Evolutionary conservation across 2,797 vertebrate species (phyloP).

Genomic region (Sternarchorhynchus goeldii): DNA sequence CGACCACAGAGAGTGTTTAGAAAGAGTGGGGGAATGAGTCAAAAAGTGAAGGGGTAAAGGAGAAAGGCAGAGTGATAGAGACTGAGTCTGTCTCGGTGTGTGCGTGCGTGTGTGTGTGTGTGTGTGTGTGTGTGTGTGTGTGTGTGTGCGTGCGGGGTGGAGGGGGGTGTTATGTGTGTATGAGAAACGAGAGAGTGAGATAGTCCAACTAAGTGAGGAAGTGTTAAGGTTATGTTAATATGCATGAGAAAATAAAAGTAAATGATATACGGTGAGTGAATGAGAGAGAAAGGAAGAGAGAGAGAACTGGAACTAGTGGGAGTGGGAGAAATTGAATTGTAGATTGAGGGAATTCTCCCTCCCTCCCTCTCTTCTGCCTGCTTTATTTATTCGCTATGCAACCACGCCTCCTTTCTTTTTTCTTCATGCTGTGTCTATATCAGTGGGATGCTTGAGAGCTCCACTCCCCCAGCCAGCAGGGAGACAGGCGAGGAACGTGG

Average conservation of each 20-base stretch:
- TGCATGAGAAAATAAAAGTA: slow-evolving; percentile 39
- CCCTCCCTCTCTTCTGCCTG: slow-evolving; percentile 71
- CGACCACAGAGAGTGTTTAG: slow-evolving; percentile 45
- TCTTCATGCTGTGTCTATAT: slow-evolving; percentile 80
- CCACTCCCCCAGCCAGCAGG: slow-evolving; percentile 65
- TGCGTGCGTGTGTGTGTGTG: background rate
- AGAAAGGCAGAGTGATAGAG: slow-evolving; percentile 45
- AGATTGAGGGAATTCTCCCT: slow-evolving; percentile 69
- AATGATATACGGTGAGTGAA: slow-evolving; percentile 31
- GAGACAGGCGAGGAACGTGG: slow-evolving; percentile 46
- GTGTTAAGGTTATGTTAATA: slow-evolving; percentile 32
- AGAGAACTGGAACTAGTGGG: slow-evolving; percentile 33
- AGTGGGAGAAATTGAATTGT: slow-evolving; percentile 75
- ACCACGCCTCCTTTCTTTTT: slow-evolving; percentile 77
- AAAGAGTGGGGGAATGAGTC: slow-evolving; percentile 51
- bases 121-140: too few relatives aligned
- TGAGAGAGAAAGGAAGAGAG: slow-evolving; percentile 51
- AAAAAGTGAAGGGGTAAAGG: slow-evolving; percentile 36
- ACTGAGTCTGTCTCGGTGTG: slow-evolving; percentile 32
- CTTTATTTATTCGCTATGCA: slow-evolving; percentile 75
- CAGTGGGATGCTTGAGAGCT: slow-evolving; percentile 73
- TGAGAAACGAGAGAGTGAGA: too few relatives aligned
- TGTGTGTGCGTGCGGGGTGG: slow-evolving; percentile 3
- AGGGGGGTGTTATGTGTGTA: slow-evolving; percentile 4
- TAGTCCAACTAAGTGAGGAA: background rate